Evolutionary conservation across 2,888 invertebrate genomes (phyloP).

Genomic region (Sepiola atlantica): DNA sequence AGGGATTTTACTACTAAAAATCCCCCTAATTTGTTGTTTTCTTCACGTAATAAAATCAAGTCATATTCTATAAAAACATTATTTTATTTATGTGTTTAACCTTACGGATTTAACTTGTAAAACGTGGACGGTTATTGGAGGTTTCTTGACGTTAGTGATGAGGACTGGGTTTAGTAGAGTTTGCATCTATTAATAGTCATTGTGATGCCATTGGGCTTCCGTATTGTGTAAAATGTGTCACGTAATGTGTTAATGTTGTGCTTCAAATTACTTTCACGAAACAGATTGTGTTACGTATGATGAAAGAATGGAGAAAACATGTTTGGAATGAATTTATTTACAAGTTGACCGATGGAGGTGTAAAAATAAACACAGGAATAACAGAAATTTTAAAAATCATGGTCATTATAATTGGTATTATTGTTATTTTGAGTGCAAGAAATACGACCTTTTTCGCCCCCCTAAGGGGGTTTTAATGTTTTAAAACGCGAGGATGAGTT

Average conservation of each 20-base stretch:
- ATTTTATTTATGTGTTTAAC: not conserved
- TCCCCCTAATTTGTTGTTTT: not conserved
- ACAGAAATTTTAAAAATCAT: no score
- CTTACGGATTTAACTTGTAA: not conserved
- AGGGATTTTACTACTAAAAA: not conserved
- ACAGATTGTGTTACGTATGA: not conserved
- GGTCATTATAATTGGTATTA: no score
- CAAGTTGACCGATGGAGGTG: no score
- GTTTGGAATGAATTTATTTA: not conserved
- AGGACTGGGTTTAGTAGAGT: not conserved
- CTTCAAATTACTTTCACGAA: not conserved
- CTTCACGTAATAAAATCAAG: not conserved
- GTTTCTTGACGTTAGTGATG: not conserved
- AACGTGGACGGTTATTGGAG: not conserved
- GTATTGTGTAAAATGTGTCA: conserved; percentile 24
- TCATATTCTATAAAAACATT: not conserved
- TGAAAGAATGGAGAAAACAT: not conserved
- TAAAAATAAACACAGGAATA: no score
- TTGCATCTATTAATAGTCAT: not conserved
- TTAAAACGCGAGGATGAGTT: no score
- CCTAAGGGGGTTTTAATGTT: no score
- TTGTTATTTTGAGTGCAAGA: no score
- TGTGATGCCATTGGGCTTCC: not conserved
- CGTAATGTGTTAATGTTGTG: conserved; percentile 32
- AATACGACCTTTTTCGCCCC: no score